Evolutionary conservation across 2,113 vertebrate genomes (phyloP), one percentile per base, ranked within the genome.

Genomic region (Coreoperca whiteheadi): DNA sequence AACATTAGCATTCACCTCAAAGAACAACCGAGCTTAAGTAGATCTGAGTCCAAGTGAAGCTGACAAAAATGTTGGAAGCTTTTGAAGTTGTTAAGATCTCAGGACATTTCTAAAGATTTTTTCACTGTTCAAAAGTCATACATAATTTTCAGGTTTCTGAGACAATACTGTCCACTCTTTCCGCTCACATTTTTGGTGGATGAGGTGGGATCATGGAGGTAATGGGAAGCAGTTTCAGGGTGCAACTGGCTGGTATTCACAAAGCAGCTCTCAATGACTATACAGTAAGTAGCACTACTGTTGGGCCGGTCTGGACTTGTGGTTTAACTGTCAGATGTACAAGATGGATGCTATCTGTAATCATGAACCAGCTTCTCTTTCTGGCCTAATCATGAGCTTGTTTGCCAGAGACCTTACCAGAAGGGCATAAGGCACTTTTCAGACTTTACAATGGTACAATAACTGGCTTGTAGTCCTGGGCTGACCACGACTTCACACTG

Each of bases 211-310:
- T 70, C 11, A 60, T 61, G 34, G 8, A 34, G 37, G 64, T 23
- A 8, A 51, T 59, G 76, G 68, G 57, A 25, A 7, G 69, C 68
- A 77, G 53, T 70, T 46, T 57, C 23, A 51, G 74, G 78, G 16
- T 75, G 66, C 73, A 70, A 25, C 6, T 21, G 83, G 82, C 88
- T 87, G 82, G 79, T 86, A 18, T 93, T 92, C 93, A 94, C 93
- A 94, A 93, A 94, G 92, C 76, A 77, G 77, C 74, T 88, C 83
- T 86, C 25, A 48, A 43, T 74, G 90, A 90, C 87, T 79, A 11
- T 8, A 57, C 54, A 79, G 81, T 59, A 57, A 43, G 57, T 4
- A 82, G 65, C 74, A 25, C 39, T 66, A 53, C 60, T 67, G 30
- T 57, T 43, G 23, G 34, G 59, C 30, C 28, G 37, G 28, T 72